Percentiles rank a stretch among this genome's conserved stretches.
These are phyloP conservation scores for Pelodiscus sinensis DNA, from an alignment of 2,113 vertebrate genomes.

Conservation along the genomic window DNA sequence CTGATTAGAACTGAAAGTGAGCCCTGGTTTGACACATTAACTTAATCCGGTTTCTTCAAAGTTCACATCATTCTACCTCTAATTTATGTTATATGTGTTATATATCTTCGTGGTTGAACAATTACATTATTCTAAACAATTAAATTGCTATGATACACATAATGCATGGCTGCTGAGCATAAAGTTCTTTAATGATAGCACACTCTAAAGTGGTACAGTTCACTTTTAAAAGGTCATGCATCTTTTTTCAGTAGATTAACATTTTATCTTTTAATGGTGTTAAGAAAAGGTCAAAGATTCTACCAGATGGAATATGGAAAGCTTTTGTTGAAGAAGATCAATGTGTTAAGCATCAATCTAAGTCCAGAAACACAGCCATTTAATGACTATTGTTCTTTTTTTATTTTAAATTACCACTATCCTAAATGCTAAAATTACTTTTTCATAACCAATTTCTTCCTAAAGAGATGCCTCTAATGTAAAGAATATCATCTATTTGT, in stretches of 20 bases:
- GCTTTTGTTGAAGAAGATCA: slow-evolving; percentile 78
- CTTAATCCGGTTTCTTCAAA: slow-evolving; percentile 48
- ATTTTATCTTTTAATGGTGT: slow-evolving; percentile 88
- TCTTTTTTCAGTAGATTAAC: slow-evolving; percentile 88
- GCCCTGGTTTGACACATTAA: slow-evolving; percentile 18
- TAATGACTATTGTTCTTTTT: slow-evolving; percentile 60
- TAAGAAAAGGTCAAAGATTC: slow-evolving; percentile 83
- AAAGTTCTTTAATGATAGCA: slow-evolving; percentile 67
- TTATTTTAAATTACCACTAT: slow-evolving; percentile 58
- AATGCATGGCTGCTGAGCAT: slow-evolving; percentile 60
- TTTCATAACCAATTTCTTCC: slow-evolving; percentile 8
- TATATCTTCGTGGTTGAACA: slow-evolving; percentile 48
- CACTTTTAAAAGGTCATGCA: slow-evolving; percentile 88
- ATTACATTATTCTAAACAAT: slow-evolving; percentile 69
- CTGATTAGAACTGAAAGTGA: slow-evolving; percentile 45
- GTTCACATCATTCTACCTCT: slow-evolving; percentile 48
- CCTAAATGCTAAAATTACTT: slow-evolving; percentile 43
- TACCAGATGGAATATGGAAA: slow-evolving; percentile 79
- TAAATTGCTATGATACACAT: slow-evolving; percentile 66
- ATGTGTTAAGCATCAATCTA: slow-evolving; percentile 69
- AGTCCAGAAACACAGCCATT: slow-evolving; percentile 69
- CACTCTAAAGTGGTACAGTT: slow-evolving; percentile 55
- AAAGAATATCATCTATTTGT: not conserved
- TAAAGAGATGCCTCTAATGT: slow-evolving; percentile 40
- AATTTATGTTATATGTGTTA: slow-evolving; percentile 33